Evolutionary conservation across 2,113 vertebrate species (phyloP), one percentile per base, ranked within the genome.

Genomic region (Pardalotus punctatus): DNA sequence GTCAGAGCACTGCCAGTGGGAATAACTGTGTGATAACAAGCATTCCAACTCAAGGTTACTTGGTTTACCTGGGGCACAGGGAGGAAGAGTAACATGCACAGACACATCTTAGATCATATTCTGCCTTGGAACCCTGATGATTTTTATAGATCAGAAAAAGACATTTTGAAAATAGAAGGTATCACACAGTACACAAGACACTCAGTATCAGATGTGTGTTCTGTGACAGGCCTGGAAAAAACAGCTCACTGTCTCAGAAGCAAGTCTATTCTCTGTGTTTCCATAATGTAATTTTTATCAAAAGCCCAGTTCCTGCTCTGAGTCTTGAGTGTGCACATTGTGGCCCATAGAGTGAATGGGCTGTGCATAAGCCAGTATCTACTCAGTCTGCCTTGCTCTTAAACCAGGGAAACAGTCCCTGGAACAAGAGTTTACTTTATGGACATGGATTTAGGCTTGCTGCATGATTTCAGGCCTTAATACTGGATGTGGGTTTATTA

Each of bases 381-480:
- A 2, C 9, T 48, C 28, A 8, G 7, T 53, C 38, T 3, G 0
- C 42, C n/a, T 73, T 61, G 36, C 36, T 60, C 45, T 66, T 0
- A 1, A 53, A 33, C 17, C 4, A 54, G 54, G 11, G 20, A 48
- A 51, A 12, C 2, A 1, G 12, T 20, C 11, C 10, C 62, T 77
- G 60, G 14, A 25, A 14, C 13, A 48, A 17, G 10, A 45, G 14
- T 61, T 83, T 33, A 29, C 45, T 14, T 48, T 9, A 40, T 4
- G 42, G 33, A 7, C 12, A 22, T 45, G 25, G 8, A 12, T 67
- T 77, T 33, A 28, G 51, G 36, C 31, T 78, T 70, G 40, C 38
- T 71, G 12, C 4, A 3, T 19, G 8, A 50, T 35, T 65, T 70
- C 24, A 64, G 80, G 6, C 38, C 20, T 82, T 56, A 42, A 36